Base-by-base conservation (phyloP, 1,140 invertebrate species). In the Ctenoplectra terminalis region DNA sequence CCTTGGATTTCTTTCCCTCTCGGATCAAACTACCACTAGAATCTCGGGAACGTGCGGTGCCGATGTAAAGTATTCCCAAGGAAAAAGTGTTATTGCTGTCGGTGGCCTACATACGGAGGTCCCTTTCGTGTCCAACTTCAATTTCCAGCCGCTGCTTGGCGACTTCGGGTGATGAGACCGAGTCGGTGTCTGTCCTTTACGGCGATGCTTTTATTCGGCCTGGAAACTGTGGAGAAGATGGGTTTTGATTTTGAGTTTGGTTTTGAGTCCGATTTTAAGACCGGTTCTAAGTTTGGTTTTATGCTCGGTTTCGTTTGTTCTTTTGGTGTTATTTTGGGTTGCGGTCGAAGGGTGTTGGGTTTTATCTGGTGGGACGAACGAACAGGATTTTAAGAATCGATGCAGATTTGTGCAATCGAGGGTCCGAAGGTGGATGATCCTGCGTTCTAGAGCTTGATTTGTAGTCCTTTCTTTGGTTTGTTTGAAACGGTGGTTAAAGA, bases 31-130 rank as follows among this genome's bases (percentile, higher is more conserved):
- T 46, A 40, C 34, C 34, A 48, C 37, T 13, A 66, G n/a, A 5
- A 52, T 20, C 23, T 71, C 13, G 34, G 37, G 43, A 81, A 31
- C n/a, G 29, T 31, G 37, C 26, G n/a, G 48, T 29, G 67, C 64
- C 61, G 70, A 79, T 83, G 76, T 69, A 85, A 85, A 82, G 73
- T 75, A 63, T 73, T 77, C 52, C 31, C 48, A n/a, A 50, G 83
- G 72, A 77, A 74, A 70, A 72, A 84, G 46, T 75, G 78, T 85
- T 82, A 82, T 85, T 86, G 61, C 79, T 70, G 20, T 48, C 67
- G 52, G 40, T 64, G 72, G 43, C 76, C 76, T 60, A 71, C 67
- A 60, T 56, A 50, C 34, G 17, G 23, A 9, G 54, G 37, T 50
- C 29, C 69, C 58, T 61, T 72, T 61, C 69, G 43, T 72, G 76